phyloP scores from a whole-genome alignment of 2,797 vertebrate species.

The Xiphorhynchus erythropygius region DNA sequence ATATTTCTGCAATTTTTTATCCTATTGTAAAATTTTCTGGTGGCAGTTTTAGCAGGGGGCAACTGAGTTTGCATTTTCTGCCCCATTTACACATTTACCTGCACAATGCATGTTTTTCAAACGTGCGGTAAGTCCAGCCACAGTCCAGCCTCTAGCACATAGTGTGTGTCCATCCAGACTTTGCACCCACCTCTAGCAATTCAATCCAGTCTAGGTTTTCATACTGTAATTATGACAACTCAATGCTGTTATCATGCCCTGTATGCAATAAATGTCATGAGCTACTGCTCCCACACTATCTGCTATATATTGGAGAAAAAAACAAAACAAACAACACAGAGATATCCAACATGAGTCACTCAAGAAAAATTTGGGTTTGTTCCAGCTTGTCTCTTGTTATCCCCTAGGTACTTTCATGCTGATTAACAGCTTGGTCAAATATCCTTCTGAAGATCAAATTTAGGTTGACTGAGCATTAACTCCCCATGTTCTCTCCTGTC shows the following conservation, averaged over 20 bases:
- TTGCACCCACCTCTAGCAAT: neutral
- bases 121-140: neutral
- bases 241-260: neutral
- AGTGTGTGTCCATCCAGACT: neutral
- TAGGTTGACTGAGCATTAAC: conserved; percentile 60
- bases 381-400: conserved; percentile 11
- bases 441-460: conserved; percentile 59
- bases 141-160: neutral
- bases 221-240: neutral
- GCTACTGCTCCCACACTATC: neutral
- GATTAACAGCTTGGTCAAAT: conserved; percentile 51
- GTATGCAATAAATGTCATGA: neutral
- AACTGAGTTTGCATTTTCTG: neutral
- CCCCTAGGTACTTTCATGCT: neutral
- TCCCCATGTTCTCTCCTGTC: conserved; percentile 24
- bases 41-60: neutral
- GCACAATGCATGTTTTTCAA: neutral
- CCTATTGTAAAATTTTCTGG: neutral
- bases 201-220: neutral
- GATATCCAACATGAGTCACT: neutral
- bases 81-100: neutral
- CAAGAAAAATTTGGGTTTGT: neutral
- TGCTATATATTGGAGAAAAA: neutral
- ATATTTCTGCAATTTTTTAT: neutral
- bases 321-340: neutral